Conservation (phyloP, 2,797 vertebrate genomes). For the Carduelis carduelis region DNA sequence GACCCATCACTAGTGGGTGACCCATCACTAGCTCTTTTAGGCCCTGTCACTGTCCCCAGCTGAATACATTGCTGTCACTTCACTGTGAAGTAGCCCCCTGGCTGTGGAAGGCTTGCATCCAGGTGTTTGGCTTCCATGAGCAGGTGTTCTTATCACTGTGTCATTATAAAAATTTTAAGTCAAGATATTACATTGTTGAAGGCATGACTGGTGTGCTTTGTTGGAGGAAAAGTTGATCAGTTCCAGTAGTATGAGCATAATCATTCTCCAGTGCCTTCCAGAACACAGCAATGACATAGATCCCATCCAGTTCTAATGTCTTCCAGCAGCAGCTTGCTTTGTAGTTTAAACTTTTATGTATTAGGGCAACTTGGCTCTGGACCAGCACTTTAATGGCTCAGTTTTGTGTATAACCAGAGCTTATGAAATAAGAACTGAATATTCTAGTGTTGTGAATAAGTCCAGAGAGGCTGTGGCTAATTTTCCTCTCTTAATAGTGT, state of each 20-base stretch:
- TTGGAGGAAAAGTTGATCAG: not conserved
- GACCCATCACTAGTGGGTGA: not conserved
- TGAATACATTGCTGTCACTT: not conserved
- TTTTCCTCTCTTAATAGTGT: slow-evolving; percentile 33
- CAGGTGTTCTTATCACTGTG: not conserved
- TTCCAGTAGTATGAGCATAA: not conserved
- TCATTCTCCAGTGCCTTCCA: slow-evolving; percentile 8
- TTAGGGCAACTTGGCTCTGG: not conserved
- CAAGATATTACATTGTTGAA: not conserved
- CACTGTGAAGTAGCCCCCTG: not conserved
- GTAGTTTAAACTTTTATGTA: not conserved
- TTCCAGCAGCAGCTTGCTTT: slow-evolving; percentile 15
- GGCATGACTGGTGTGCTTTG: not conserved
- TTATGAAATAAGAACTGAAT: slow-evolving; percentile 26
- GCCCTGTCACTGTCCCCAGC: not conserved
- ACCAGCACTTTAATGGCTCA: slow-evolving; percentile 25
- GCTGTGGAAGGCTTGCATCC: not conserved
- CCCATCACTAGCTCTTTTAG: not conserved
- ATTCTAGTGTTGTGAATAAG: not conserved
- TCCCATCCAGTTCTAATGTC: not conserved
- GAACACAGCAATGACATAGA: not conserved
- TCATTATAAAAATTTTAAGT: not conserved
- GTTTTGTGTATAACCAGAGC: slow-evolving; percentile 10
- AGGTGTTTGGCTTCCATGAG: not conserved
- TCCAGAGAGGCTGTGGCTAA: slow-evolving; percentile 3